Percentiles rank a stretch among this genome's conserved stretches.
These are phyloP conservation scores for Leuciscus idus DNA, from an alignment of 2,113 vertebrate species.

Conservation along the genomic window DNA sequence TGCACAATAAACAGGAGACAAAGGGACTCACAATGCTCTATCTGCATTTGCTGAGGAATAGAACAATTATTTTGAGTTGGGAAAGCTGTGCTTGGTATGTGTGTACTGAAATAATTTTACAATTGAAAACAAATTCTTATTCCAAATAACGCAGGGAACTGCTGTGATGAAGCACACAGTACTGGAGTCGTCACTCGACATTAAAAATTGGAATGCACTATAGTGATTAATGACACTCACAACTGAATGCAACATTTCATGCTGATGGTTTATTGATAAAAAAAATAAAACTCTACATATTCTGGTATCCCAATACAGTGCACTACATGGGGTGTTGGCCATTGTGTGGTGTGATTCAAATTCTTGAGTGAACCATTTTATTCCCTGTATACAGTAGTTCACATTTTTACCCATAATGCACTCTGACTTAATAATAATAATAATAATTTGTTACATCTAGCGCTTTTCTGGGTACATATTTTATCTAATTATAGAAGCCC, in stretches of 20 bases:
- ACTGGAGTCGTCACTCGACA: not conserved
- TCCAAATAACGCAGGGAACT: not conserved
- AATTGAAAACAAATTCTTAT: not conserved
- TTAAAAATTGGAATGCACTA: not conserved
- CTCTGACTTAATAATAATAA: not conserved
- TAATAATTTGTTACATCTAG: too few relatives aligned
- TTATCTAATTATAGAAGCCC: too few relatives aligned
- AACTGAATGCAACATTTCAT: slow-evolving; percentile 6
- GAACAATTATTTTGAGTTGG: not conserved
- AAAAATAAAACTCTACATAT: not conserved
- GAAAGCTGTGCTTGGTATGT: not conserved
- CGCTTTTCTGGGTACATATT: too few relatives aligned
- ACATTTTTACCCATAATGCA: not conserved
- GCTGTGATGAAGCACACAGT: not conserved
- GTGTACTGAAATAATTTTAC: slow-evolving; percentile 1
- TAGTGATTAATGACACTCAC: slow-evolving; percentile 16
- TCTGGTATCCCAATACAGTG: not conserved
- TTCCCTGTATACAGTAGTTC: not conserved
- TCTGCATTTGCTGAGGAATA: slow-evolving; percentile 12
- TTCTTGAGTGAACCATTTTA: not conserved
- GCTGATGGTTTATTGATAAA: not conserved
- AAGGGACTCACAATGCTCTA: slow-evolving; percentile 33
- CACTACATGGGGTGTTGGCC: not conserved
- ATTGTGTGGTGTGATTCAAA: not conserved
- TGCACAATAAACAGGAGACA: slow-evolving; percentile 56